phyloP scores from a whole-genome alignment of 2,888 invertebrate genomes.

The Dicyrtomina minuta region DNA sequence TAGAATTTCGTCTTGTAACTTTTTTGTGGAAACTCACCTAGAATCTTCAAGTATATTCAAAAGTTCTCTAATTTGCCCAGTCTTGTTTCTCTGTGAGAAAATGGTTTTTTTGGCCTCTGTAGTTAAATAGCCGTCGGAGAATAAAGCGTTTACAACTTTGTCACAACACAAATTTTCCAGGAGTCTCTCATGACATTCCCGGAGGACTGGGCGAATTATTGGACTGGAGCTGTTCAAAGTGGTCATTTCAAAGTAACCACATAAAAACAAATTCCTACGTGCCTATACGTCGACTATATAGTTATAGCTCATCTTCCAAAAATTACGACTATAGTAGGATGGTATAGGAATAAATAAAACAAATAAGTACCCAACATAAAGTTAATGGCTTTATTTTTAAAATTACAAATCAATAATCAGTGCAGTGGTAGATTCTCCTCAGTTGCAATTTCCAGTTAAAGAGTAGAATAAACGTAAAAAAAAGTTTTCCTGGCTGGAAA shows the following conservation, averaged over 20 bases:
- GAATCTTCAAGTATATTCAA: slow-evolving; percentile 16
- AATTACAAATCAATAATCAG: too few relatives aligned
- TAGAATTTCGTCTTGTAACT: too few relatives aligned
- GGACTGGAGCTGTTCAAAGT: background rate
- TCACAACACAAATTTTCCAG: slow-evolving; percentile 4
- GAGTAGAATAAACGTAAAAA: too few relatives aligned
- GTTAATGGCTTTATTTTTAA: too few relatives aligned
- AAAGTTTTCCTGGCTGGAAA: too few relatives aligned
- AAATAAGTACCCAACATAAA: too few relatives aligned
- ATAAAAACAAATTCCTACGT: background rate
- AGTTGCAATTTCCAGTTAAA: too few relatives aligned
- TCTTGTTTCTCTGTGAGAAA: background rate
- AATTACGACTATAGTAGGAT: too few relatives aligned
- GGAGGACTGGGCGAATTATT: slow-evolving; percentile 20
- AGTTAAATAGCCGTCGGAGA: background rate
- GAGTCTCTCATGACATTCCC: slow-evolving; percentile 27
- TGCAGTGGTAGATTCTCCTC: too few relatives aligned
- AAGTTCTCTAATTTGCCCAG: background rate
- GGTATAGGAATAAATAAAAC: background rate
- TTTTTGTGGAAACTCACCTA: too few relatives aligned
- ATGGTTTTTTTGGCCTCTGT: slow-evolving; percentile 1
- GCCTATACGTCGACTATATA: background rate
- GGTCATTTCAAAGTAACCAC: background rate
- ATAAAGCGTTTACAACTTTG: slow-evolving; percentile 5
- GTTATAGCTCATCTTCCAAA: background rate